phyloP scores from a whole-genome alignment of 2,888 invertebrate species.

The Drosophila prolongata region DNA sequence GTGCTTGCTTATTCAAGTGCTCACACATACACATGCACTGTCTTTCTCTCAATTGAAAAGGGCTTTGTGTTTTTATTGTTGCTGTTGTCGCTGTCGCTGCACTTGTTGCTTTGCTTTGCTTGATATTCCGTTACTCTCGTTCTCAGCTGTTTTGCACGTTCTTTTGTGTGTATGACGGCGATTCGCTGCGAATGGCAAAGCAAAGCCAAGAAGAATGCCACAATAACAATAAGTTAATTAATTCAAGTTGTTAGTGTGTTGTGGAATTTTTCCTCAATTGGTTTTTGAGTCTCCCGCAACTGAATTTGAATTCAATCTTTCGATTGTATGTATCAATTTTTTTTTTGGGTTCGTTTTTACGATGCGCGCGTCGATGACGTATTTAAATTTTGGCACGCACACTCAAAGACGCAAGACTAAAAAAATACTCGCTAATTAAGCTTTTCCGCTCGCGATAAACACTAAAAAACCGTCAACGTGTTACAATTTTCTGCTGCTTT shows the following conservation, averaged over 20 bases:
- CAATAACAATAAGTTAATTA: constrained; percentile 71
- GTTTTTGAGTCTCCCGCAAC: constrained; percentile 58
- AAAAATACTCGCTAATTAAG: constrained; percentile 48
- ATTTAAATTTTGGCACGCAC: constrained; percentile 61
- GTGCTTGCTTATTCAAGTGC: constrained; percentile 9
- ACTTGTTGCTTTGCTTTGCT: constrained; percentile 48
- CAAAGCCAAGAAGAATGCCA: constrained; percentile 24
- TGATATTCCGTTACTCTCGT: constrained; percentile 41
- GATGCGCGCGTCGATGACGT: constrained; percentile 77
- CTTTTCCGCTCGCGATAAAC: constrained; percentile 53
- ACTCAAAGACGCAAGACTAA: constrained; percentile 47
- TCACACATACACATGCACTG: constrained; percentile 1
- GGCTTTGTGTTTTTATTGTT: constrained; percentile 38
- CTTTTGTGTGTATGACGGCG: constrained; percentile 46
- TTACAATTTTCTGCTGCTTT: constrained; percentile 34
- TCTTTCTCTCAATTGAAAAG: constrained; percentile 25
- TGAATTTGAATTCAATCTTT: constrained; percentile 67
- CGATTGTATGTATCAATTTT: constrained; percentile 9
- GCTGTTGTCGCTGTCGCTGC: constrained; percentile 41
- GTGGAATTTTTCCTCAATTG: constrained; percentile 63
- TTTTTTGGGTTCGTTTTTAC: constrained; percentile 34
- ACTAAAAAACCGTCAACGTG: constrained; percentile 52
- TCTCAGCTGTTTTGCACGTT: constrained; percentile 74
- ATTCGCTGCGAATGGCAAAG: constrained; percentile 59
- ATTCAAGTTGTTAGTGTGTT: constrained; percentile 39